Evolutionary conservation across 2,888 invertebrate species (phyloP), one percentile per base, ranked within the genome.

Genomic region (Endotricha flammealis): DNA sequence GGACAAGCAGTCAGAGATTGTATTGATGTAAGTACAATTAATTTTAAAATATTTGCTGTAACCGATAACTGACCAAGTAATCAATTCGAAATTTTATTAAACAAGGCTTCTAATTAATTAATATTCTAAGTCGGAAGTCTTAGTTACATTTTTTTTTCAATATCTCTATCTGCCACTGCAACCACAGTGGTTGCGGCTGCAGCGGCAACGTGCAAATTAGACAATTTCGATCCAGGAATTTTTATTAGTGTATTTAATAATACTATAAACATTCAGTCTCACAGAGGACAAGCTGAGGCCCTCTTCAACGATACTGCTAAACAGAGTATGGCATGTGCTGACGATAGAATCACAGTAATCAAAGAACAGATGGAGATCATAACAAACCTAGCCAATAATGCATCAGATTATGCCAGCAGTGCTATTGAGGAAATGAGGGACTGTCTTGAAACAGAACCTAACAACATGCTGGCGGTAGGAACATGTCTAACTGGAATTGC

Each of bases 401-500:
- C 75, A 0, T 43, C 69, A 1, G 53, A 52, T 0, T 66, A 58
- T 33, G 62, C 70, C 0, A 56, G 57, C 16, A 41, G 35, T 1
- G 66, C 71, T 27, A 10, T 75, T n/a, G 61, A 52, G 1, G 62
- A 73, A 7, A 69, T 83, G 68, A 69, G 54, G 32, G 57, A 58
- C 24, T 86, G 85, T 34, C 64, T 70, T 0, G 54, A 57, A 5
- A 48, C 54, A 1, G 56, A 56, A 17, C 41, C 44, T 30, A 53
- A 51, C 1, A 67, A 62, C 36, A 39, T 82, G 3, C 39, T 76
- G 2, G 49, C 52, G 1, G 50, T 64, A 3, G 77, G 77, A 1
- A 41, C 69, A 4, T 86, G 85, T 30, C 54, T 86, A 12, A 75
- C 68, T 23, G 31, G 48, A 3, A 50, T 80, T 1, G 73, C 73